Percentiles rank a stretch among this genome's conserved stretches.
phyloP scores from a whole-genome alignment of 2,888 invertebrate genomes.

The Ophion slaviceki region DNA sequence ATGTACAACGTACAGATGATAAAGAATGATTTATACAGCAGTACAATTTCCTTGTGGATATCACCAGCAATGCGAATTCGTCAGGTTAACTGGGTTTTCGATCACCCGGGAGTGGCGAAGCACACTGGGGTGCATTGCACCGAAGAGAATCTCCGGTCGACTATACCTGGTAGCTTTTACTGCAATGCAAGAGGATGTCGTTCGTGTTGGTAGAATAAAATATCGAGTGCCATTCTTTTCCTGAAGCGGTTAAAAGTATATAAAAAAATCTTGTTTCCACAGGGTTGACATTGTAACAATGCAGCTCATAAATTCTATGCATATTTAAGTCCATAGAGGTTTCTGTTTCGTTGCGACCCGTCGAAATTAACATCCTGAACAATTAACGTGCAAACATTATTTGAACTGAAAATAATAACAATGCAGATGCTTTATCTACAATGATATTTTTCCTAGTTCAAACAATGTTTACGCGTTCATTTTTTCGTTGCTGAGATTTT shows the following conservation, averaged over 20 bases:
- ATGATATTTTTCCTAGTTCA: too few relatives aligned
- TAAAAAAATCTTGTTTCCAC: slow-evolving; percentile 25
- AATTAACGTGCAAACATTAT: too few relatives aligned
- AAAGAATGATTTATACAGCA: slow-evolving; percentile 55
- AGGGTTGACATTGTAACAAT: slow-evolving; percentile 13
- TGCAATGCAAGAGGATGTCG: slow-evolving; percentile 15
- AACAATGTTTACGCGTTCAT: too few relatives aligned
- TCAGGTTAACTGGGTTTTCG: slow-evolving; percentile 64
- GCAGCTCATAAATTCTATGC: slow-evolving; percentile 19
- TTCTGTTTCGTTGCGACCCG: too few relatives aligned
- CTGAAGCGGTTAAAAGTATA: slow-evolving; percentile 27
- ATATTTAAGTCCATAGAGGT: neutral
- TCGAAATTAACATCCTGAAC: too few relatives aligned
- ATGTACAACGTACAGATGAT: slow-evolving; percentile 47
- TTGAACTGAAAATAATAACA: too few relatives aligned
- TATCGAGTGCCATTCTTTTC: slow-evolving; percentile 44
- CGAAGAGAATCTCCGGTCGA: slow-evolving; percentile 35
- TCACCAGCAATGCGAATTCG: slow-evolving; percentile 58
- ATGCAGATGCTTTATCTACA: too few relatives aligned
- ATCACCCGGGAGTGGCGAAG: slow-evolving; percentile 51
- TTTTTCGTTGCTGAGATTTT: too few relatives aligned
- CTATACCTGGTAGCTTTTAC: slow-evolving; percentile 27
- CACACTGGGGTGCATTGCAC: slow-evolving; percentile 24
- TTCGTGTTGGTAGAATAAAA: slow-evolving; percentile 23
- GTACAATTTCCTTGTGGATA: slow-evolving; percentile 55